phyloP scores from a whole-genome alignment of 2,888 invertebrate genomes.

The Acheta domesticus region DNA sequence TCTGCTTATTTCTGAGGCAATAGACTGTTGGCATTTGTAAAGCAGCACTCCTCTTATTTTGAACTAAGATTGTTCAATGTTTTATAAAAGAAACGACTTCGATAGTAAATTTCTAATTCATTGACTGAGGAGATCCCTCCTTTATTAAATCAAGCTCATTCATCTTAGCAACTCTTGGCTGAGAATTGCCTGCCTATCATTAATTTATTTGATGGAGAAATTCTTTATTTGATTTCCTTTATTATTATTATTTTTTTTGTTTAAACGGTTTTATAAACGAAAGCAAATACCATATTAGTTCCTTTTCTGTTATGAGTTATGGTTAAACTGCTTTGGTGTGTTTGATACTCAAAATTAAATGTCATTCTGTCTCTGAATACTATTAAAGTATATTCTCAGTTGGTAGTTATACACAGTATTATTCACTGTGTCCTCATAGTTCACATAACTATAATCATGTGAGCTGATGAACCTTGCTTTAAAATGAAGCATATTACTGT shows the following conservation, averaged over 20 bases:
- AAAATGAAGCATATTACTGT: background rate
- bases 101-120: too few species aligned
- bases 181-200: background rate
- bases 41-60: background rate
- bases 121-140: too few species aligned
- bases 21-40: background rate
- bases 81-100: too few species aligned
- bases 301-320: background rate
- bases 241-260: background rate
- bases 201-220: background rate
- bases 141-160: too few species aligned
- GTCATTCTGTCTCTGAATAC: constrained; percentile 2
- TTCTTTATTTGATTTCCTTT: background rate
- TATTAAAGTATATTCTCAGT: background rate
- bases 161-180: too few species aligned
- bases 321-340: background rate
- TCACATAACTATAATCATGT: background rate
- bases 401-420: background rate
- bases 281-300: background rate
- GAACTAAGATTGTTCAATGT: too few species aligned
- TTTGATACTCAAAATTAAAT: background rate
- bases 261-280: background rate
- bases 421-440: background rate
- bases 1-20: background rate
- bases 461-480: background rate